A percentile compares a stretch with the other conserved stretches of the same genome.
Conservation (phyloP, 2,797 vertebrate genomes). For the Sebastes vulpes region DNA sequence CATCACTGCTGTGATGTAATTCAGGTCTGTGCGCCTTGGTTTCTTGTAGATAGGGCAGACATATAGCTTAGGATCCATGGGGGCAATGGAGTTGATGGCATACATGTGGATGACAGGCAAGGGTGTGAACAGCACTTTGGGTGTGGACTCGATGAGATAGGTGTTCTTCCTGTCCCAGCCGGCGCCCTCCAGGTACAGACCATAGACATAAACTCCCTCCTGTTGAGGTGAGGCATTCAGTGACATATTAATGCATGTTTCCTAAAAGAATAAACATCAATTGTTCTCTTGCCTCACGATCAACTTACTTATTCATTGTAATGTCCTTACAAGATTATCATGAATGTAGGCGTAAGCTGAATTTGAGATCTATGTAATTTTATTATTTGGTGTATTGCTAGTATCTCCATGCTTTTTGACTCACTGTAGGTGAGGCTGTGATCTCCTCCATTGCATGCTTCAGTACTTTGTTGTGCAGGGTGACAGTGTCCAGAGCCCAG, state of each 20-base stretch:
- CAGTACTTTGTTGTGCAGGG: slow-evolving; percentile 87
- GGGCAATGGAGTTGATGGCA: slow-evolving; percentile 84
- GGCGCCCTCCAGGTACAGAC: slow-evolving; percentile 89
- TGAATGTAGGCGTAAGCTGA: neutral
- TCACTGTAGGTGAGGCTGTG: slow-evolving; percentile 53
- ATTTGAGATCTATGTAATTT: neutral
- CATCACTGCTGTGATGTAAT: slow-evolving; percentile 87
- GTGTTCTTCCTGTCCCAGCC: slow-evolving; percentile 87
- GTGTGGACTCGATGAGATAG: slow-evolving; percentile 83
- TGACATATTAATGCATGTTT: neutral
- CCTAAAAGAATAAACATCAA: neutral
- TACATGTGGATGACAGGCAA: slow-evolving; percentile 89
- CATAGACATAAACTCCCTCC: slow-evolving; percentile 90
- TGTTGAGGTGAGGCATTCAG: slow-evolving; percentile 41
- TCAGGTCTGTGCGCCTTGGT: slow-evolving; percentile 87
- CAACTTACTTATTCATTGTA: neutral
- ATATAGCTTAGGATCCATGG: slow-evolving; percentile 85
- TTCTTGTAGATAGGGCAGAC: slow-evolving; percentile 91
- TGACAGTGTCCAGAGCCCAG: slow-evolving; percentile 90
- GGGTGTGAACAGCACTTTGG: slow-evolving; percentile 87
- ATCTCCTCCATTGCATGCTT: slow-evolving; percentile 87
- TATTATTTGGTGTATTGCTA: neutral
- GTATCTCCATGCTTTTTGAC: slow-evolving; percentile 3
- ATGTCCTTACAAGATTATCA: neutral
- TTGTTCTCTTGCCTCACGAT: neutral